Base-by-base conservation (phyloP, 2,888 invertebrate genomes). In the Notodonta dromedarius region DNA sequence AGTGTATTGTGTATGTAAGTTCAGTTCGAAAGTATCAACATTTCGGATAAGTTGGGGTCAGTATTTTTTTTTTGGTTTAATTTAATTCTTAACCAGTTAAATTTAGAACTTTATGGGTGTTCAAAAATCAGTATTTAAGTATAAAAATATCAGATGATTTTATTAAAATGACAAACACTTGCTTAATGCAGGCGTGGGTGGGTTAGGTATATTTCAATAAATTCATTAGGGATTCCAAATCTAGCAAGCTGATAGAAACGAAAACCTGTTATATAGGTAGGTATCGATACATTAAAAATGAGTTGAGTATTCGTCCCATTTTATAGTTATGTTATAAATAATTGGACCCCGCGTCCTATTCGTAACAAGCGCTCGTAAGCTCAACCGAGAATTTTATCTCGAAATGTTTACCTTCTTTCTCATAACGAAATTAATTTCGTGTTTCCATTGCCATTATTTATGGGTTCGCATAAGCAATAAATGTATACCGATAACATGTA, bases 381-480 rank as follows among this genome's bases (percentile, higher is more conserved):
- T 77, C 78, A 77, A 70, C 77, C 71, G 62, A 78, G 80, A 82
- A 79, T 80, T 81, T 82, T 81, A 83, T 84, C 77, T 77, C 77
- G 73, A 77, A 74, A 77, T 84, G 75, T 84, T 84, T 85, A 84
- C 81, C 78, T 84, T 83, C 79, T 81, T 84, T 85, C 84, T 88
- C 86, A 85, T 86, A 88, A 86, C 83, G 83, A 89, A 88, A 92
- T 93, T 91, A 92, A 93, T 92, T 91, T 90, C 83, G 86, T 87
- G 84, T 89, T 90, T 87, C 87, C 87, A 89, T 88, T 83, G 83
- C 76, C 80, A 87, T 88, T 89, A 92, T 93, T 93, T 92, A 93
- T 88, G 90, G 85, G 90, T 88, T 89, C 88, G 89, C 84, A 90
- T 89, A 88, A 90, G 89, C 90, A 91, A 91, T 92, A 92, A 92